Evolutionary conservation across 2,888 invertebrate species (phyloP).

Genomic region (Luperina testacea): DNA sequence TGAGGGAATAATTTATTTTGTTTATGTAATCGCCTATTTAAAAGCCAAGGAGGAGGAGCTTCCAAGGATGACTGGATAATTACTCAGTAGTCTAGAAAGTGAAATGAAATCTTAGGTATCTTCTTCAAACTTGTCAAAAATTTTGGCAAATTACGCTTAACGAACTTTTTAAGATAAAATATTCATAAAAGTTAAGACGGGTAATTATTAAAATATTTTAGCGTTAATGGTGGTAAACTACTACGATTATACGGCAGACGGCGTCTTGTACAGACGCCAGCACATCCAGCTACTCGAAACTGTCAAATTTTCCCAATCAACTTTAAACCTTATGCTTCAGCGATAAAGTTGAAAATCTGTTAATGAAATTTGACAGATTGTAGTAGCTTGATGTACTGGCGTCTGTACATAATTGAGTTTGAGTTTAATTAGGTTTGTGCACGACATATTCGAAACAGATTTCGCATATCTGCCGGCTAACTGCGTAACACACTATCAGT

Average conservation of each 20-base stretch:
- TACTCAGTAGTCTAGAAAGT: slow-evolving; percentile 5
- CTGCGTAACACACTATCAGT: no score
- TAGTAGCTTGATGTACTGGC: no score
- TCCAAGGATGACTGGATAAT: slow-evolving; percentile 20
- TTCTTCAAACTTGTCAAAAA: slow-evolving; percentile 40
- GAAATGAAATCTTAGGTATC: slow-evolving; percentile 4
- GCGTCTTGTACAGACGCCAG: not conserved
- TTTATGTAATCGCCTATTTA: slow-evolving; percentile 21
- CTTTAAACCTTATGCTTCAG: no score
- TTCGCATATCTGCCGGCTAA: not conserved
- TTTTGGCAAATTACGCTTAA: slow-evolving; percentile 35
- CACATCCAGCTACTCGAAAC: no score
- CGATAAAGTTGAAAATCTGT: no score
- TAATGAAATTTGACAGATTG: no score
- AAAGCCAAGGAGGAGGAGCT: slow-evolving; percentile 1
- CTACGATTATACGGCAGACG: not conserved
- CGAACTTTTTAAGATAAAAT: slow-evolving; percentile 1
- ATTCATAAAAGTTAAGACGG: not conserved
- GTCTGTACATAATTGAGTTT: no score
- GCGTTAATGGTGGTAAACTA: not conserved
- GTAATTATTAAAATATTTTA: not conserved
- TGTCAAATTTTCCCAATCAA: no score
- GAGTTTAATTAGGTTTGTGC: no score
- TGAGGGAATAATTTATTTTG: slow-evolving; percentile 3
- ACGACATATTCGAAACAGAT: not conserved